phyloP scores from a whole-genome alignment of 2,113 vertebrate species.

The Picathartes gymnocephalus region DNA sequence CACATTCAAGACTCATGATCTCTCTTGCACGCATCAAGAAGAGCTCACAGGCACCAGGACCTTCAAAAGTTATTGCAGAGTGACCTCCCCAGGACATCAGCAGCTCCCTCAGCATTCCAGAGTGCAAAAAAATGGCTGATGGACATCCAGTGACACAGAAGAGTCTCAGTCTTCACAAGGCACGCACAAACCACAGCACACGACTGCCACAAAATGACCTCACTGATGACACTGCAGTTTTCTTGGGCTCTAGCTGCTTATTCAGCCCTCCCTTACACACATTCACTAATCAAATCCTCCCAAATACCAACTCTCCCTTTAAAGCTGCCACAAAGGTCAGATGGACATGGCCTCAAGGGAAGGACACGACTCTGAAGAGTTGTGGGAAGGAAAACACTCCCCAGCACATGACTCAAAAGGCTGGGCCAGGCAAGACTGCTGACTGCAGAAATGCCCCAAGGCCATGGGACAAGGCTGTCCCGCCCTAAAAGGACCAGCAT shows the following conservation, averaged over 20 bases:
- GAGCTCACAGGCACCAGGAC: fast-evolving
- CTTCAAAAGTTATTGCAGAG: fast-evolving
- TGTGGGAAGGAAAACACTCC: not conserved
- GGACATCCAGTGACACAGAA: not conserved
- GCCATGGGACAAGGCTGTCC: not conserved
- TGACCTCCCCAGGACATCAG: not conserved
- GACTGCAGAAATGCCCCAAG: not conserved
- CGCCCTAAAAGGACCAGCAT: fast-evolving
- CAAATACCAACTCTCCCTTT: not conserved
- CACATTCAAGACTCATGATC: too few species aligned
- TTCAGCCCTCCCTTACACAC: not conserved
- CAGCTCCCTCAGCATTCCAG: not conserved
- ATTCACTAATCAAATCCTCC: not conserved
- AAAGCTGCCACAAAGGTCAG: not conserved
- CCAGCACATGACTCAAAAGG: not conserved
- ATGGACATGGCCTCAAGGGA: not conserved
- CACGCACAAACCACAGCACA: not conserved
- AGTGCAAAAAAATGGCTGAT: not conserved
- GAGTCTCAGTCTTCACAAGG: not conserved
- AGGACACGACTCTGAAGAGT: not conserved
- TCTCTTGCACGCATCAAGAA: fast-evolving
- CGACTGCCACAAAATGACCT: fast-evolving
- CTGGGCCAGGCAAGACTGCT: not conserved
- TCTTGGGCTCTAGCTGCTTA: not conserved
- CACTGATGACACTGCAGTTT: not conserved